Percentiles rank a stretch among this genome's conserved stretches.
These are phyloP conservation scores for Pipra filicauda DNA, from an alignment of 2,113 vertebrate species.

Conservation along the genomic window DNA sequence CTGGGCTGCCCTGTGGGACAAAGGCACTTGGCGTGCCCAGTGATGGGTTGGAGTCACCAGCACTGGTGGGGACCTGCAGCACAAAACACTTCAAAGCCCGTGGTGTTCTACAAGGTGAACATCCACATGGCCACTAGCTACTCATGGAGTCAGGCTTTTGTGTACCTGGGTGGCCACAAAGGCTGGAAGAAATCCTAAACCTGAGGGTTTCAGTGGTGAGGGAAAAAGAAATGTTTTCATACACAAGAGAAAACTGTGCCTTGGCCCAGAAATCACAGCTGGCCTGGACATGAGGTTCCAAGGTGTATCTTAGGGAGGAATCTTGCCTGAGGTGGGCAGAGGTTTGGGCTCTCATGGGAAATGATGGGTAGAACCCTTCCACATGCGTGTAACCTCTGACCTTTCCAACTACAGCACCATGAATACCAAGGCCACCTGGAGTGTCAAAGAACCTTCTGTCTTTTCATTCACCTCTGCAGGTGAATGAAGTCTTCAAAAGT, in stretches of 20 bases:
- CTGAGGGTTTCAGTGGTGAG: neutral
- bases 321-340: neutral
- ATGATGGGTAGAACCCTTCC: neutral
- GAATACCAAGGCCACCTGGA: neutral
- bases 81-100: neutral
- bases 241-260: slow-evolving; percentile 35
- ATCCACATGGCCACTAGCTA: neutral
- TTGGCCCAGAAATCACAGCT: neutral
- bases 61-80: neutral
- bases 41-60: neutral
- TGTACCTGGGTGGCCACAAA: slow-evolving; percentile 16
- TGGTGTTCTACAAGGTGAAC: neutral
- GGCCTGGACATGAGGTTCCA: neutral
- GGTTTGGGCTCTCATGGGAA: neutral
- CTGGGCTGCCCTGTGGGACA: neutral
- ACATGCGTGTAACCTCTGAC: neutral
- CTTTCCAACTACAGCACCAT: neutral
- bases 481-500: neutral
- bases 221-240: slow-evolving; percentile 18
- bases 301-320: neutral
- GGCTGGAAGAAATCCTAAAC: neutral
- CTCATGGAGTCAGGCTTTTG: slow-evolving; percentile 7
- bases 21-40: rapidly evolving
- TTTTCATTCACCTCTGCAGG: too few species aligned
- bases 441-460: neutral